These are phyloP conservation scores for Limanda limanda DNA, from an alignment of 2,113 vertebrate species.

Conservation along the genomic window DNA sequence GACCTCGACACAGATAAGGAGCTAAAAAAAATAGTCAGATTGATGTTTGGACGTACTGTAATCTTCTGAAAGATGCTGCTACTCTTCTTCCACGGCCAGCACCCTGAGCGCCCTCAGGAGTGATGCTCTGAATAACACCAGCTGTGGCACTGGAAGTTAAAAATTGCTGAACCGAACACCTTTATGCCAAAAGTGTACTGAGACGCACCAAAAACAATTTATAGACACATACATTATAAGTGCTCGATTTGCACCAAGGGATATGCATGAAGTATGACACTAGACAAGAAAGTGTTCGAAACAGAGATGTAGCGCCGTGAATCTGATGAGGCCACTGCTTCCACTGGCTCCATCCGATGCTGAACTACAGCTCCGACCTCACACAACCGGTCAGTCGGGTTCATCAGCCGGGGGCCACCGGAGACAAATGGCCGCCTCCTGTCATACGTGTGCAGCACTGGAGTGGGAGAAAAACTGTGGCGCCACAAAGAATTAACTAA, in stretches of 20 bases:
- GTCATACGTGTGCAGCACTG: background rate
- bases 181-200: background rate
- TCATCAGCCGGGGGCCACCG: slow-evolving; percentile 27
- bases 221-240: background rate
- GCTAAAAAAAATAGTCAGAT: slow-evolving; percentile 13
- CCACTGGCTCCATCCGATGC: slow-evolving; percentile 20
- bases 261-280: background rate
- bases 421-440: background rate
- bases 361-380: slow-evolving; percentile 11
- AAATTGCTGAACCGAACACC: slow-evolving; percentile 1
- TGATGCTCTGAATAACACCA: slow-evolving; percentile 19
- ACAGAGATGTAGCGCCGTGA: background rate
- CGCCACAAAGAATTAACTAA: slow-evolving; percentile 39
- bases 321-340: slow-evolving; percentile 1
- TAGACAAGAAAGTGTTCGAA: background rate
- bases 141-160: slow-evolving; percentile 1
- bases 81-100: slow-evolving; percentile 23
- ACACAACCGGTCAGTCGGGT: slow-evolving; percentile 10
- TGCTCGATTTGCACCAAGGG: background rate
- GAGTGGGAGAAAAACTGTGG: slow-evolving; percentile 19
- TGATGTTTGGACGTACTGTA: slow-evolving; percentile 30
- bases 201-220: slow-evolving; percentile 4
- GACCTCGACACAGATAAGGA: slow-evolving; percentile 48
- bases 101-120: slow-evolving; percentile 1
- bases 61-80: slow-evolving; percentile 12